Base-by-base conservation (phyloP, 1,140 invertebrate genomes). In the Camponotus pennsylvanicus region DNA sequence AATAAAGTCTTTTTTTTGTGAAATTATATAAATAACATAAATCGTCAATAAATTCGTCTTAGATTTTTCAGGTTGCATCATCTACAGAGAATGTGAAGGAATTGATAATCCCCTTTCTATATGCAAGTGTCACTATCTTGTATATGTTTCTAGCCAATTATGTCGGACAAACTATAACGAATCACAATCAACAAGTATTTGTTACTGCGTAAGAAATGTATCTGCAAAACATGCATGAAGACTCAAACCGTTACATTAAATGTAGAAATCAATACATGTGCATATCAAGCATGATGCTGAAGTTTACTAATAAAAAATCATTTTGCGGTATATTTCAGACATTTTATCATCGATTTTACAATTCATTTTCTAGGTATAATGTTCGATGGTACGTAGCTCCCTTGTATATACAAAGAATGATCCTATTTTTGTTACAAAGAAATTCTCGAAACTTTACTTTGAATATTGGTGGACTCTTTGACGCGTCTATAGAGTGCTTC, bases 151-250 rank as follows among this genome's bases (percentile, higher is more conserved):
- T 79, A 69, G 18, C 13, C 34, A 69, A 69, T 4, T 27, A 69
- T 69, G 1, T 40, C 2, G 42, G 32, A 11, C n/a, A 79, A 37
- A 18, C 18, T 15, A 3, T 79, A n/a, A 79, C 7, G 32, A 70
- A 83, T 75, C 57, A 83, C 0, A 83, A 83, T 75, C 45, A 42
- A n/a, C 1, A 83, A 2, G 4, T 73, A n/a, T 37, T 83, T 61
- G 8, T 1, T 37, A 75, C 66, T 21, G 79, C 3, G 79, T 83
- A 83, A 73, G 70, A 61, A 34, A 76, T 3, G 9, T 27, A 9
- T 15, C 18, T 18, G 21, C 21, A 45, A 34, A 27, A 40, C 18
- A 45, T 3, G 21, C 9, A 67, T 42, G 5, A 67, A 21, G 2
- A 6, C 21, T 27, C 5, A 7, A 18, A 49, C 40, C 0, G 9